Evolutionary conservation across 1,140 invertebrate species (phyloP).

Genomic region (Brachionus manjavacas): DNA sequence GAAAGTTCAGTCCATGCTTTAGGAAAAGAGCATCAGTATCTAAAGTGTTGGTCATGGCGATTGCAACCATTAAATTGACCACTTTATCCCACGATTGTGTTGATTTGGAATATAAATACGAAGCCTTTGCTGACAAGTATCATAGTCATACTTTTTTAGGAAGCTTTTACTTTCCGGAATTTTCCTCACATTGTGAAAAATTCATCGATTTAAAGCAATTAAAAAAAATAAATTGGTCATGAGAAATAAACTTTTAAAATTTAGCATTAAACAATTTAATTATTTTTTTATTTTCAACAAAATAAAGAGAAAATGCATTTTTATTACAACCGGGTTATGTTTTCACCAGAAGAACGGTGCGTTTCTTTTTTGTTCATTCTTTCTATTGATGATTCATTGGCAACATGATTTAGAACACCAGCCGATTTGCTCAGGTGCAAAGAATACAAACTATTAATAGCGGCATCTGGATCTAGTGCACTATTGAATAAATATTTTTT

Average conservation of each 20-base stretch:
- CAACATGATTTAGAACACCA: neutral
- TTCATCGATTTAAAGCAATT: neutral
- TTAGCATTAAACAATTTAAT: neutral
- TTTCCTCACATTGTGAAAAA: neutral
- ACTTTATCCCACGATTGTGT: neutral
- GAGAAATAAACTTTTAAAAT: too few relatives aligned
- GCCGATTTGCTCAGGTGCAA: constrained; percentile 4
- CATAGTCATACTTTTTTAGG: neutral
- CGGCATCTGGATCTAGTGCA: neutral
- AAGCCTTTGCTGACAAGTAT: neutral
- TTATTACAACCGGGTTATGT: neutral
- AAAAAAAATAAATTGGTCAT: neutral
- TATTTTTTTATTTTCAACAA: neutral
- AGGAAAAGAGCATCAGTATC: neutral
- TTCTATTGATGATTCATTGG: neutral
- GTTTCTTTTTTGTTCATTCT: neutral
- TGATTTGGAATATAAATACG: neutral
- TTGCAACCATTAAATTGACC: neutral
- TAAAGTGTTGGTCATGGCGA: neutral
- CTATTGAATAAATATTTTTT: neutral
- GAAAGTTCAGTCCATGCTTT: neutral
- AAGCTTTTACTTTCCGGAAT: neutral
- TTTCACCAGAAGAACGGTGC: neutral
- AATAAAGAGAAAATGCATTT: neutral
- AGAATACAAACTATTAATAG: neutral